Evolutionary conservation across 2,113 vertebrate species (phyloP).

Genomic region (Antechinus stuartii): DNA sequence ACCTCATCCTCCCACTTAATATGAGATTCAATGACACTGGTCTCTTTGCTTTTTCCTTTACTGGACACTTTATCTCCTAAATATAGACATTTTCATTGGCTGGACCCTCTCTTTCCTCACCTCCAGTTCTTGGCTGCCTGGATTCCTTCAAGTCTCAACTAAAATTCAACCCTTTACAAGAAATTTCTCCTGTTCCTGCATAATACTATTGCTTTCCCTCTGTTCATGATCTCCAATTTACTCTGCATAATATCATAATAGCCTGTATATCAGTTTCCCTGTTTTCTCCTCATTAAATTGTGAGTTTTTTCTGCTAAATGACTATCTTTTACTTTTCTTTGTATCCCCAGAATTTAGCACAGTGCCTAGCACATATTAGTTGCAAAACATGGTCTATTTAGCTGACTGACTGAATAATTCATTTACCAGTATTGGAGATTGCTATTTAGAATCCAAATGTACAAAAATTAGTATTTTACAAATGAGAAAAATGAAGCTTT

Average conservation of each 20-base stretch:
- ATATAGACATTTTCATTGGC: neutral
- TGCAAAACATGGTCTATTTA: neutral
- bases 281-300: neutral
- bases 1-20: neutral
- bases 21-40: neutral
- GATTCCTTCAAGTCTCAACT: neutral
- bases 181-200: neutral
- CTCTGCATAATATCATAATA: neutral
- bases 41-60: neutral
- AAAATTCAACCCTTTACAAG: neutral
- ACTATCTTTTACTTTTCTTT: neutral
- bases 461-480: neutral
- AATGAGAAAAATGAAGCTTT: neutral
- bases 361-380: neutral
- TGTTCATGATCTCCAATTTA: neutral
- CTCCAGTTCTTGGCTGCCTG: neutral
- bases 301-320: neutral
- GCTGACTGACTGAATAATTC: neutral
- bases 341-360: neutral
- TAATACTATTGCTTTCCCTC: neutral
- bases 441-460: neutral
- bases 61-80: neutral
- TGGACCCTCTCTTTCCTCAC: neutral
- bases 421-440: neutral
- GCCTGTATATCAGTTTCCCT: neutral